phyloP scores from a whole-genome alignment of 2,797 vertebrate genomes.

The Momotus momota region DNA sequence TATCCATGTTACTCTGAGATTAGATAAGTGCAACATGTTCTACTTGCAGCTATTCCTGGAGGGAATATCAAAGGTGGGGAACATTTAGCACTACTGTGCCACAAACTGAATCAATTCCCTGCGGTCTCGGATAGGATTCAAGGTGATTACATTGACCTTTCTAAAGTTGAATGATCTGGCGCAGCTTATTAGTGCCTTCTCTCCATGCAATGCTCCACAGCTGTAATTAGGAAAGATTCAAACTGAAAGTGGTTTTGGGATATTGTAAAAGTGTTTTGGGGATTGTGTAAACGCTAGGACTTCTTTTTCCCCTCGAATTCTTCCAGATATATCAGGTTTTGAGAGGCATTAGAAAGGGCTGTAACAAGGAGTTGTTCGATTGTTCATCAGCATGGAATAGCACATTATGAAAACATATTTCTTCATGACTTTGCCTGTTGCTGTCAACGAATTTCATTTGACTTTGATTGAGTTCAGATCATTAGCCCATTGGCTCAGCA shows the following conservation, averaged over 20 bases:
- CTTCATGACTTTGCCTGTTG: background rate
- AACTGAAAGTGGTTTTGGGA: background rate
- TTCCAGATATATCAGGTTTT: background rate
- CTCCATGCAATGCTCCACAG: background rate
- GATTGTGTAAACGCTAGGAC: background rate
- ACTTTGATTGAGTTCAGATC: background rate
- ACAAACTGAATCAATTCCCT: background rate
- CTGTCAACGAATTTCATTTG: background rate
- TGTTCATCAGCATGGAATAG: background rate
- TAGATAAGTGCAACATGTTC: background rate
- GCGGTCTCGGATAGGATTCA: conserved; percentile 27
- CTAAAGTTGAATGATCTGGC: conserved; percentile 5
- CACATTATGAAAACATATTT: background rate
- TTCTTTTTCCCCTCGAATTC: background rate
- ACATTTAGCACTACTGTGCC: conserved; percentile 28
- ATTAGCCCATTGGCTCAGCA: background rate
- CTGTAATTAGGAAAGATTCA: background rate
- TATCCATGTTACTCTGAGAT: background rate
- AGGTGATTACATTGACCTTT: conserved; percentile 52
- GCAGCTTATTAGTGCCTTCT: background rate
- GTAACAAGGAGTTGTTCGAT: background rate
- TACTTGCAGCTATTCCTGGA: conserved; percentile 42
- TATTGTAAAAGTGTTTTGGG: background rate
- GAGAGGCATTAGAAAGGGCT: background rate
- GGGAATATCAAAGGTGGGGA: conserved; percentile 44